Conservation (phyloP, 1,140 invertebrate species). For the Nomia melanderi region DNA sequence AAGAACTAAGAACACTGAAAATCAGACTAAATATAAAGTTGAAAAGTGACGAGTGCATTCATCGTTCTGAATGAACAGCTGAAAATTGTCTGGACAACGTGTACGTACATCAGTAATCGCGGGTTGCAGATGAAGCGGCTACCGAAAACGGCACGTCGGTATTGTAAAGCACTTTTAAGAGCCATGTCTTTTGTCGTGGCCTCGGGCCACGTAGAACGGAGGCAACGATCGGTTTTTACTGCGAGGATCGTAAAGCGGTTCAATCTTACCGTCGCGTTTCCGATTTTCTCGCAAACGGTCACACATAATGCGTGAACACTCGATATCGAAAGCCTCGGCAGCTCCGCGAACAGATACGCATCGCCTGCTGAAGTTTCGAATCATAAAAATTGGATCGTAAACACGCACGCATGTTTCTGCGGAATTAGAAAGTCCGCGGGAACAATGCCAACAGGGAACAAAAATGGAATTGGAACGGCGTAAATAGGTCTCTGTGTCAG, state of each 20-base stretch:
- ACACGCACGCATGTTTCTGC: constrained; percentile 19
- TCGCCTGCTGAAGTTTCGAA: constrained; percentile 11
- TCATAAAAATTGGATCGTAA: constrained; percentile 52
- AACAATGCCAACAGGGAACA: not conserved
- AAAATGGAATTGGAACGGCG: not conserved
- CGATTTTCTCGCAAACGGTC: not conserved
- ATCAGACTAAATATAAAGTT: too few species aligned
- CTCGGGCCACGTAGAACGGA: not conserved
- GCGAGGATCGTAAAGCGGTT: constrained; percentile 17
- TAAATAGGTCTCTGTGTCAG: not conserved
- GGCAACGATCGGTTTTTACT: constrained; percentile 19
- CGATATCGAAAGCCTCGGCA: not conserved
- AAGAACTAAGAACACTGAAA: too few species aligned
- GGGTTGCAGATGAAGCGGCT: not conserved
- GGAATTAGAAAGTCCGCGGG: not conserved
- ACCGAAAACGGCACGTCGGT: too few species aligned
- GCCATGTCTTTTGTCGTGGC: not conserved
- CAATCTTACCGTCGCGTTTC: not conserved
- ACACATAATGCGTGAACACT: constrained; percentile 1
- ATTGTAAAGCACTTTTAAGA: constrained; percentile 2
- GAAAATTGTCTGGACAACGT: not conserved
- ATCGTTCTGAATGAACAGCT: too few species aligned
- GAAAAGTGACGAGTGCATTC: too few species aligned
- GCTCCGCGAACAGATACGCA: not conserved
- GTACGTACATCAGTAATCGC: too few species aligned